Percentiles rank a stretch among this genome's conserved stretches.
Evolutionary conservation across 2,797 vertebrate genomes (phyloP).

Genomic region (Eulemur mongoz): DNA sequence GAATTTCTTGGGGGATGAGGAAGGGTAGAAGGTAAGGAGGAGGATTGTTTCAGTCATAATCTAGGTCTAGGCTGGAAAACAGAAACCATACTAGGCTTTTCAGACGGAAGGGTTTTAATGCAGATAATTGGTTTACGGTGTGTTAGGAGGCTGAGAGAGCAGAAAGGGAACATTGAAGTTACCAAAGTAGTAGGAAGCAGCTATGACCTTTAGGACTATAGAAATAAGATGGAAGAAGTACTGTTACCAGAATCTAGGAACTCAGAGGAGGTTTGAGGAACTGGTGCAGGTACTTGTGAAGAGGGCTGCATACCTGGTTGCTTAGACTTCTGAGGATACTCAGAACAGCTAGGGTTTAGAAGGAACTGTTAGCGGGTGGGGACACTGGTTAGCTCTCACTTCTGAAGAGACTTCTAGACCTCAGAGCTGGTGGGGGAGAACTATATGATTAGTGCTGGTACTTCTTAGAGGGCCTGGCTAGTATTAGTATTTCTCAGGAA

Average conservation of each 20-base stretch:
- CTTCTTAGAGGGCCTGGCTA: background rate
- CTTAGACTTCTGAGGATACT: background rate
- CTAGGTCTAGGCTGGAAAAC: background rate
- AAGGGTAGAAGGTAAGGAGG: background rate
- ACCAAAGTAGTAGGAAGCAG: background rate
- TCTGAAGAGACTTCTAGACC: background rate
- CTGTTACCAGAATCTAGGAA: background rate
- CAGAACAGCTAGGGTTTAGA: background rate
- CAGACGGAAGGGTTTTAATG: background rate
- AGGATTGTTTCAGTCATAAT: background rate
- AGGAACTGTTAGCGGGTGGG: background rate
- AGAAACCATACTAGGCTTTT: background rate
- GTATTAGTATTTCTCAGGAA: background rate
- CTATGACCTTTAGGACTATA: background rate
- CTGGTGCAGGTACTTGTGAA: background rate
- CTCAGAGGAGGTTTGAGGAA: background rate
- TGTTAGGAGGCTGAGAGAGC: background rate
- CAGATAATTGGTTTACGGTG: background rate
- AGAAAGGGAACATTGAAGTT: background rate
- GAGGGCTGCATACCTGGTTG: background rate
- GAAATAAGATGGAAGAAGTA: background rate
- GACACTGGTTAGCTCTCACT: background rate
- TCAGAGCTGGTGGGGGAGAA: background rate
- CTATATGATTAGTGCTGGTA: background rate
- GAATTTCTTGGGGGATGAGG: background rate